Base-by-base conservation (phyloP, 2,888 invertebrate species). In the Zelleria hepariella region DNA sequence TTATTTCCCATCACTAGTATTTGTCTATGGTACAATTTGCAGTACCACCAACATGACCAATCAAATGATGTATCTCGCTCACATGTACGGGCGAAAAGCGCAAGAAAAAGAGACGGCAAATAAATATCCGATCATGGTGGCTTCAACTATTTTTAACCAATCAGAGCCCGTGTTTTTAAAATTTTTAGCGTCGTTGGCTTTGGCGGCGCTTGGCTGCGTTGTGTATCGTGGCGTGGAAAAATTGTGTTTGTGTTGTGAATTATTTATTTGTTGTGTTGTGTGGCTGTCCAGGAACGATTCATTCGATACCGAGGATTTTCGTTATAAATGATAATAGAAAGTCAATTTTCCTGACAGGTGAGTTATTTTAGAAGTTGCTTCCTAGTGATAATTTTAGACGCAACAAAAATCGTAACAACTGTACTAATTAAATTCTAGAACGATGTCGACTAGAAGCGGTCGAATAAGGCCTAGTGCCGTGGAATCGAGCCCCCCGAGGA, bases 381-480 rank as follows among this genome's bases (percentile, higher is more conserved):
- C 60, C 74, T 58, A 59, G 57, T 60, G 60, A 70, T 82, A 83
- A 82, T 75, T 80, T 73, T 82, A 81, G 80, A 74, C 68, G 64
- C 66, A 63, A 62, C 60, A 61, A 61, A 57, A 68, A 66, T 63
- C 65, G 56, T 68, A 62, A 65, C 64, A 62, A 62, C 64, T 65
- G 63, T 63, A 66, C 63, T 63, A 48, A 55, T 56, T 54, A 67
- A 60, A 60, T 74, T 74, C 54, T 71, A 76, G 73, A 66, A 58
- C 10, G 73, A 77, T 87, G 87, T 86, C 85, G 68, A 86, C 86
- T 58, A 82, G 86, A 77, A 86, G 86, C 65, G 82, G 81, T 66
- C 73, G 80, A 62, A 68, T 77, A 51, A 76, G 84, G 70, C 67
- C 77, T 42, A 80, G 75, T 69, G 67, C 72, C 59, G 68, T 72